Evolutionary conservation across 2,113 vertebrate species (phyloP), one percentile per base, ranked within the genome.

Genomic region (Colossoma macropomum): DNA sequence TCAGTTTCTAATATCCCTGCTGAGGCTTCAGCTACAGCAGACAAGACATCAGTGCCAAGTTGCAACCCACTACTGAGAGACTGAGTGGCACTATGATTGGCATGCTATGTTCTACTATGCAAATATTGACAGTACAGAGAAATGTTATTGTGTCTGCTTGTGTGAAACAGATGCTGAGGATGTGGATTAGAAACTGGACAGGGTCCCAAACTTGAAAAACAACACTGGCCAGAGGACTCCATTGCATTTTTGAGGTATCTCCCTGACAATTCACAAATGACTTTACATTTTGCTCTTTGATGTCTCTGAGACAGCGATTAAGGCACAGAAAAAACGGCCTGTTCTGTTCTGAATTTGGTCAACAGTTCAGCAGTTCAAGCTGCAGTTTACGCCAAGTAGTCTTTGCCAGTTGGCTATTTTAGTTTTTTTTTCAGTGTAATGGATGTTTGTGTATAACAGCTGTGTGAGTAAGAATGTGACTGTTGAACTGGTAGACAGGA

Each of bases 381-480:
- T 15, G 23, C 21, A 15, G 38, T n/a, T 23, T n/a, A 45, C 38
- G 23, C 68, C 68, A 45, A 71, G 23, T 15, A 38, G 32, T 41
- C 66, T n/a, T 38, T 38, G 38, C 68, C 68, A 71, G n/a, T n/a
- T 15, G 23, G 34, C 38, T 25, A n/a, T n/a, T 62, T 62, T 27
- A 23, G 6, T 13, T 45, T 34, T 69, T 34, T 69, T 71, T 45
- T 71, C 38, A 38, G 68, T 11, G 66, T 71, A 71, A 71, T 71
- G 68, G 34, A 71, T 45, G 68, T 45, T 69, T 71, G 38, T 71
- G 68, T 71, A 45, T 16, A 45, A 71, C 68, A 71, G 68, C 68
- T 71, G 68, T 45, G 38, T 38, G 32, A 69, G 66, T 23, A 69
- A 69, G 25, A 52, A 25, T 34, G 15, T 38, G 23, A 69, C 77